phyloP scores from a whole-genome alignment of 2,797 vertebrate species.

The Garrulus glandarius region DNA sequence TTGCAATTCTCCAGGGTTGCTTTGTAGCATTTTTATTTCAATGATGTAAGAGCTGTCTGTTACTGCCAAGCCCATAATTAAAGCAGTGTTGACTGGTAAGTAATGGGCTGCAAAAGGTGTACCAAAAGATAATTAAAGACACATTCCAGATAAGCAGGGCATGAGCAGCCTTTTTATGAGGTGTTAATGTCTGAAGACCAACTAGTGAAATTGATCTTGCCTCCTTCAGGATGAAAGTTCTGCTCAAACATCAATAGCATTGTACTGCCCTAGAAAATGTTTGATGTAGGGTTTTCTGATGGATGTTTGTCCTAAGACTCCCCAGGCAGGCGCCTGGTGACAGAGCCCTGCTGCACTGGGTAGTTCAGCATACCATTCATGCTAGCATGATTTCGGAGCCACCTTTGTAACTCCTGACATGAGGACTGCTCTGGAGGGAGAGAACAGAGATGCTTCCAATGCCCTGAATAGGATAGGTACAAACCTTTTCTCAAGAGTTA shows the following conservation, averaged over 20 bases:
- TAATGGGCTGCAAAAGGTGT: slow-evolving; percentile 59
- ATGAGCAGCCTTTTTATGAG: slow-evolving; percentile 49
- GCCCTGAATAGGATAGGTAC: background rate
- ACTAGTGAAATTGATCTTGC: slow-evolving; percentile 56
- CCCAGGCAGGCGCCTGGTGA: background rate
- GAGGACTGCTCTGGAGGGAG: background rate
- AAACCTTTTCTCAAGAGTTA: background rate
- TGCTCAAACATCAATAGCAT: slow-evolving; percentile 23
- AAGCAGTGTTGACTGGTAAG: slow-evolving; percentile 44
- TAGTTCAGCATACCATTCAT: background rate
- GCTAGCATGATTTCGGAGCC: background rate
- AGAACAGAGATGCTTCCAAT: background rate
- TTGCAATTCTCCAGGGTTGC: background rate
- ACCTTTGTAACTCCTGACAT: background rate
- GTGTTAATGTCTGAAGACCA: slow-evolving; percentile 54
- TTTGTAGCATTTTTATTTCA: slow-evolving; percentile 45
- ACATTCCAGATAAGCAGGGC: slow-evolving; percentile 33
- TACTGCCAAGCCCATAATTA: slow-evolving; percentile 45
- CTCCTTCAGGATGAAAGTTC: slow-evolving; percentile 43
- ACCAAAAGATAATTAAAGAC: slow-evolving; percentile 54
- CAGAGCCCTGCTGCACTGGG: background rate
- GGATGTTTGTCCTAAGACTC: background rate
- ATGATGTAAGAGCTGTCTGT: slow-evolving; percentile 8
- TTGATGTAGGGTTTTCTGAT: slow-evolving; percentile 28
- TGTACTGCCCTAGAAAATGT: slow-evolving; percentile 16